Conservation (phyloP, 2,797 vertebrate genomes). For the Tokudaia tokunoshimensis region DNA sequence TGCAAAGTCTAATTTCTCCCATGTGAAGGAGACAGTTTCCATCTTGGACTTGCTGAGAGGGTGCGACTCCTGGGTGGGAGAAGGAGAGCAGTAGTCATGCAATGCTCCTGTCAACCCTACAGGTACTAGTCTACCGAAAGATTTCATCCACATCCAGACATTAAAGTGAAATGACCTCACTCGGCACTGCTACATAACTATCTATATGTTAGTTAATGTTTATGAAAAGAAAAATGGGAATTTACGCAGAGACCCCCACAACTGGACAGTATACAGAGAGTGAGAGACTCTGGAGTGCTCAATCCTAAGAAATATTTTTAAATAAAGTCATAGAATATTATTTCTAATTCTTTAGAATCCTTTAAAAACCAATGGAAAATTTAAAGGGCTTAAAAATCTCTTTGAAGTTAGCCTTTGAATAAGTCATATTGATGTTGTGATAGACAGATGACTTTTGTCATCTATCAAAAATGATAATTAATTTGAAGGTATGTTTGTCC, state of each 20-base stretch:
- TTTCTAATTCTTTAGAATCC: slow-evolving; percentile 32
- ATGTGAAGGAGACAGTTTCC: slow-evolving; percentile 57
- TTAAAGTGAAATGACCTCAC: not conserved
- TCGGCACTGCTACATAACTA: not conserved
- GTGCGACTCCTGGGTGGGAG: slow-evolving; percentile 13
- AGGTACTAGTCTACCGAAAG: not conserved
- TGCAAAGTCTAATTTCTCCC: slow-evolving; percentile 46
- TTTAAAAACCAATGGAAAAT: not conserved
- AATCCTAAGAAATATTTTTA: not conserved
- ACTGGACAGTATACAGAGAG: too few species aligned
- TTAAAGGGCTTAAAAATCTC: slow-evolving; percentile 26
- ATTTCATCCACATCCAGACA: slow-evolving; percentile 14
- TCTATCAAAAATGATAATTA: not conserved
- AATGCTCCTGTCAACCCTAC: not conserved
- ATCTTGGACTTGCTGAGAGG: not conserved
- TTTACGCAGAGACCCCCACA: not conserved
- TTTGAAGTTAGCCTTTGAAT: slow-evolving; percentile 24
- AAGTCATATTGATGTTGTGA: slow-evolving; percentile 45
- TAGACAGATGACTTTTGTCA: slow-evolving; percentile 7
- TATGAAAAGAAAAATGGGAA: slow-evolving; percentile 4
- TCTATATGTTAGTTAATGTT: not conserved
- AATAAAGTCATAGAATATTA: not conserved
- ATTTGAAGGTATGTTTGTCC: not conserved
- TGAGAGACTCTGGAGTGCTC: not conserved
- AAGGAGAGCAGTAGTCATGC: not conserved